These are phyloP conservation scores for Pinna nobilis DNA, from an alignment of 1,140 invertebrate species.

Conservation along the genomic window DNA sequence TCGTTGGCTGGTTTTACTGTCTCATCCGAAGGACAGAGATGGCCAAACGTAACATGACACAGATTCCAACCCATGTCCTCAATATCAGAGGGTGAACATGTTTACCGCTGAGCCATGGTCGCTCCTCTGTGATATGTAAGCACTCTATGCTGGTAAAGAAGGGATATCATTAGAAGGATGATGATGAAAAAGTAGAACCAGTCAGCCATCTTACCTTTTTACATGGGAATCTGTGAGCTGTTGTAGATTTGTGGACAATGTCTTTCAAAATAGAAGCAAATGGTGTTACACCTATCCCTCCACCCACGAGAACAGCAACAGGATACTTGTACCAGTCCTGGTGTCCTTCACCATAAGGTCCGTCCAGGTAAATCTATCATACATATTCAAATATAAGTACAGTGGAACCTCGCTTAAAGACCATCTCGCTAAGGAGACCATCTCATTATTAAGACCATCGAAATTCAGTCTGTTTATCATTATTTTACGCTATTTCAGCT, in stretches of 20 bases:
- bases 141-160: neutral
- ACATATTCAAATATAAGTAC: neutral
- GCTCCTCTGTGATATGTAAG: neutral
- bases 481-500: too few species aligned
- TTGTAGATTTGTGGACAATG: constrained; percentile 63
- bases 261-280: constrained; percentile 95
- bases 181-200: neutral
- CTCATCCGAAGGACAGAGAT: too few species aligned
- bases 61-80: too few species aligned
- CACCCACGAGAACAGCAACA: constrained; percentile 96
- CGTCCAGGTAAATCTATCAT: constrained; percentile 78
- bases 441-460: too few species aligned
- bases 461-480: too few species aligned
- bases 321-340: constrained; percentile 95
- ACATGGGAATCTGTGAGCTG: constrained; percentile 56
- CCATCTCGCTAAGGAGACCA: too few species aligned
- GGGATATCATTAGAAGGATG: neutral
- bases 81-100: too few species aligned
- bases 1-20: too few species aligned
- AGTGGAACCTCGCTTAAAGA: neutral
- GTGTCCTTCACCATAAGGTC: constrained; percentile 98
- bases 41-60: too few species aligned
- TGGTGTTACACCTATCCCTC: constrained; percentile 98
- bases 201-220: constrained; percentile 53
- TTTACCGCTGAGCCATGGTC: too few species aligned